phyloP scores from a whole-genome alignment of 2,797 vertebrate genomes.

The Linurgus olivaceus region DNA sequence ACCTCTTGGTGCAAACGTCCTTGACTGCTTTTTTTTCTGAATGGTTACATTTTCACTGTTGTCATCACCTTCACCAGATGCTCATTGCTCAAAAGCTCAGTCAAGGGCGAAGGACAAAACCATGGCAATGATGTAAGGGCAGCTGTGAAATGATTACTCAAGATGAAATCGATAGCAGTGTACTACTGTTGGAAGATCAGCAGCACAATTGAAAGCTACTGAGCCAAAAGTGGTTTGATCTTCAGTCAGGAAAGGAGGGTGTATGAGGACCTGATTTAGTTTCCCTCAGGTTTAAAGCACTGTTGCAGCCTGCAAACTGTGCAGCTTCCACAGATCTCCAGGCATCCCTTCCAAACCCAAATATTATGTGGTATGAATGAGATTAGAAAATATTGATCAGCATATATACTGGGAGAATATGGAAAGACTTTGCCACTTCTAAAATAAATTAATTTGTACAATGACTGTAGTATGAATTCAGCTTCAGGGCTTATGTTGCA shows the following conservation, averaged over 20 bases:
- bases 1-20: neutral
- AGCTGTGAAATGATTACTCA: neutral
- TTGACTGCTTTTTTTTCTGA: neutral
- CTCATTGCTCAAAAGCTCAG: neutral
- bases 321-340: neutral
- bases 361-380: neutral
- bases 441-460: neutral
- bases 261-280: neutral
- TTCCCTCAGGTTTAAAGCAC: neutral
- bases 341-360: neutral
- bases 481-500: neutral
- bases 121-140: neutral
- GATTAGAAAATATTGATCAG: neutral
- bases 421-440: neutral
- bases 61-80: neutral
- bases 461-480: neutral
- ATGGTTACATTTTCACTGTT: neutral
- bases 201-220: neutral
- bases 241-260: neutral
- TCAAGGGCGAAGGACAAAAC: slow-evolving; percentile 6
- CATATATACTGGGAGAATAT: neutral
- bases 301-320: neutral
- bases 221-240: neutral
- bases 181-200: neutral
- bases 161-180: neutral